Evolutionary conservation across 2,797 vertebrate species (phyloP), one percentile per base, ranked within the genome.

Genomic region (Sternarchorhynchus goeldii): DNA sequence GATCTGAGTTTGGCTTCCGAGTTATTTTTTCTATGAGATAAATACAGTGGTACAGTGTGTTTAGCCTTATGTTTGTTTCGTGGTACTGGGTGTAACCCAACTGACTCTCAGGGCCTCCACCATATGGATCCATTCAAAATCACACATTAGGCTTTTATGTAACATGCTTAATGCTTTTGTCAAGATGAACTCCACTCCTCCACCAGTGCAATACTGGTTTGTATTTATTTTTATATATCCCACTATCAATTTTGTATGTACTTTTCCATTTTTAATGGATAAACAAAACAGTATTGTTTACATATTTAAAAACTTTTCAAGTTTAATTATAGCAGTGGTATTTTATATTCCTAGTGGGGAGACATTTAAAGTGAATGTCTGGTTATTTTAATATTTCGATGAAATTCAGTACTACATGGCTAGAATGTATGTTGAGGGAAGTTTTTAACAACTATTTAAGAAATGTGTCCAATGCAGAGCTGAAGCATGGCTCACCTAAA

Each of bases 61-160:
- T 66, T 25, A 45, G 17, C 57, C 45, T 8, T 50, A 16, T 10
- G 18, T 66, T 2, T 41, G 2, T 50, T n/a, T 39, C 1, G 36
- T 16, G 63, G 57, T 14, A 63, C 63, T 41, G 32, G 34, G 50
- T 78, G 39, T n/a, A 76, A 65, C 73, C 62, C 73, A 76, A 59
- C 60, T 45, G 68, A 73, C 20, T 63, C 62, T 60, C 57, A 70
- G 73, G 41, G 21, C 45, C 57, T 36, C 55, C n/a, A 55, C 65
- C 69, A 12, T 82, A 60, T 70, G 75, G 60, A 80, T 75, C 32
- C 59, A 67, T 53, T 79, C 73, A 79, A 39, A 67, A 25, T n/a
- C 45, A 75, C 7, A 57, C 32, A 74, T 25, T 64, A 64, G 4
- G 64, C 2, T 3, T 5, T 67, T 16, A 50, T 53, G 29, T 17